Base-by-base conservation (phyloP, 2,888 invertebrate genomes). In the Zhengitettix transpicula region DNA sequence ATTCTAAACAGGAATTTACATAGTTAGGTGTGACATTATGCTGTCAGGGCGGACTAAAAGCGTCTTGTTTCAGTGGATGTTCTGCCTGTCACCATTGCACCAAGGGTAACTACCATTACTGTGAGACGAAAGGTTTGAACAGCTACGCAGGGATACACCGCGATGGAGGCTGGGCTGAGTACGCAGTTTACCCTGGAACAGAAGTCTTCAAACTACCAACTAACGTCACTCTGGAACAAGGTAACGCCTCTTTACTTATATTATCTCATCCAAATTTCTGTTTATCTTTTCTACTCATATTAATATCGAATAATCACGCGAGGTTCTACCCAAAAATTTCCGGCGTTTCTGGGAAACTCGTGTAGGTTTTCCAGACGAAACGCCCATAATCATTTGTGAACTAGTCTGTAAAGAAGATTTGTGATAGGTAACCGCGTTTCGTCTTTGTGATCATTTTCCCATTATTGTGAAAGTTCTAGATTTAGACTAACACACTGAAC, bases 101-200 rank as follows among this genome's bases (percentile, higher is more conserved):
- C 56, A 71, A 70, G 3, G 84, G 82, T 0, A 76, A 74, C 41
- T 84, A 84, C 67, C 84, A 86, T 65, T 80, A 80, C 69, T 86
- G 86, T 65, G 66, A 72, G 8, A 67, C 67, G 0, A 83, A 81
- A 12, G 83, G 82, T 0, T 75, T 81, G 60, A 78, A 81, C 67
- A 79, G 74, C 63, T 83, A 83, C 0, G 73, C 85, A 0, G 86
- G 87, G 0, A 82, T 85, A 58, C 81, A 72, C 69, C 71, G 70
- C 44, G 74, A 86, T 62, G 86, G 86, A 0, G 86, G 85, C 28
- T 86, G 84, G 84, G 81, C 85, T 0, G 78, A 82, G 63, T 85
- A 81, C 66, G 77, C 75, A 12, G 57, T 75, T 17, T 79, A 78
- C 1, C 83, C 84, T 0, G 80, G 81, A 58, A 70, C 69, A 0